Evolutionary conservation across 2,888 invertebrate genomes (phyloP), one percentile per base, ranked within the genome.

Genomic region (Coleophora deauratella): DNA sequence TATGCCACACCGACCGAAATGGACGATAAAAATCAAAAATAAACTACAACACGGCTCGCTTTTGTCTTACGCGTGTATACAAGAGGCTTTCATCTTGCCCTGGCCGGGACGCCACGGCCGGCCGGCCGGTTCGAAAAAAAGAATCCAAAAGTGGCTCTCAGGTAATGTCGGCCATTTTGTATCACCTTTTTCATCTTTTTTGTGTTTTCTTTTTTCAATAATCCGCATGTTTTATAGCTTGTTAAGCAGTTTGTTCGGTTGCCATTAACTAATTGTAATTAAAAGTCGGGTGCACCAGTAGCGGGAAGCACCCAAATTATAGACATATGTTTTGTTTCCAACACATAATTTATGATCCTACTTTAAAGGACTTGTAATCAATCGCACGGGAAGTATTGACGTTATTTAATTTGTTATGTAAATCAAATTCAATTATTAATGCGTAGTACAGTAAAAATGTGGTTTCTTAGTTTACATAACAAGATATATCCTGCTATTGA

Each of bases 1-100:
- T 59, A 60, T 55, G 62, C 62, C 59, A 64, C 59, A 65, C 59
- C 52, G 55, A 67, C 66, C 60, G 64, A 74, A 74, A 72, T 64
- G 70, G 70, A 62, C 70, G 76, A 77, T 72, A 74, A 73, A 69
- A 76, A 75, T 71, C 66, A 67, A 71, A 78, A 79, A 76, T 64
- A 75, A 75, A 81, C 69, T 73, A 79, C 69, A 69, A 69, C 66
- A 62, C 61, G 65, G 57, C 61, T 47, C 55, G 67, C 76, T 78
- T 79, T 82, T 82, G 79, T 82, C 72, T 84, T 80, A 77, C 74
- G 69, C 73, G 71, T 79, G 81, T 81, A 75, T 78, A 78, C 77
- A 75, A 70, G 65, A 67, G 71, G 66, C 72, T 71, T 73, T 71
- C 75, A 73, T 74, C 72, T 73, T 63, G 21, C 21, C 21, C 6